These are phyloP conservation scores for Macropis europaea DNA, from an alignment of 2,888 invertebrate genomes.

Conservation along the genomic window DNA sequence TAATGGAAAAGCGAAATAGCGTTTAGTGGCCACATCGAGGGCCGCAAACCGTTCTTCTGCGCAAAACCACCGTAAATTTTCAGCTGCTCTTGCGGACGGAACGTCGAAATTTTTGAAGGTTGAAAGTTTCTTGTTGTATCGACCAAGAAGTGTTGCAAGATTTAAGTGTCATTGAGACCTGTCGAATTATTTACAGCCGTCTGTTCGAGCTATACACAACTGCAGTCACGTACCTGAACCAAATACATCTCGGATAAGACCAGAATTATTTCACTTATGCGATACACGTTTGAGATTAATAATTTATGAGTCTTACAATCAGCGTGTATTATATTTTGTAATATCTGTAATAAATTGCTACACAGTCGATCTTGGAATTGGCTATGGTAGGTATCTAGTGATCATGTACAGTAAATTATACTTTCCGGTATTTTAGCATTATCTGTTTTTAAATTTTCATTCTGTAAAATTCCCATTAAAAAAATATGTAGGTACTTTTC, in stretches of 20 bases:
- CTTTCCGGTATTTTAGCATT: too few relatives aligned
- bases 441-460: too few relatives aligned
- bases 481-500: too few relatives aligned
- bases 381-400: too few relatives aligned
- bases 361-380: too few relatives aligned
- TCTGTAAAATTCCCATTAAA: too few relatives aligned
- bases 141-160: background rate
- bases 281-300: conserved; percentile 1
- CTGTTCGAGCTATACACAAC: conserved; percentile 8
- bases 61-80: conserved; percentile 72
- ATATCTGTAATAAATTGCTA: background rate
- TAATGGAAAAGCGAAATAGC: conserved; percentile 28
- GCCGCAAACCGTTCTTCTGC: conserved; percentile 62
- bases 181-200: conserved; percentile 63
- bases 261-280: background rate
- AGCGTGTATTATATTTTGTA: too few relatives aligned
- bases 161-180: conserved; percentile 50
- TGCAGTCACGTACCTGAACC: conserved; percentile 7
- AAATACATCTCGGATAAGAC: background rate
- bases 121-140: background rate
- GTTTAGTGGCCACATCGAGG: conserved; percentile 64
- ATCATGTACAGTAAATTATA: too few relatives aligned
- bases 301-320: background rate
- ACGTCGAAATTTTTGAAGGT: background rate
- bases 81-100: conserved; percentile 15